Base-by-base conservation (phyloP, 2,888 invertebrate species). In the Phaedon cochleariae region DNA sequence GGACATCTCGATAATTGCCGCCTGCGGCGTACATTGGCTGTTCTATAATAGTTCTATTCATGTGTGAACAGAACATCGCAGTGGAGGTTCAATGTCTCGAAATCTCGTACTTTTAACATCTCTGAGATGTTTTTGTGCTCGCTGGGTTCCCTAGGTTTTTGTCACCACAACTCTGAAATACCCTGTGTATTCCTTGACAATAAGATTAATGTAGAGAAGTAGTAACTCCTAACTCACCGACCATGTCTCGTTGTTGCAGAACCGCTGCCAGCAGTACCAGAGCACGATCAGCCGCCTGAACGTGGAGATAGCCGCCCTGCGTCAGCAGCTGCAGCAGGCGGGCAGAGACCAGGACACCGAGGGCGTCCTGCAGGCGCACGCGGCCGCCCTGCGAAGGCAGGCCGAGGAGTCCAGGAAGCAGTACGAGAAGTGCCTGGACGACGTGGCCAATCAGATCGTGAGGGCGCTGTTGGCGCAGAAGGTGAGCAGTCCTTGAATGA, bases 391-490 rank as follows among this genome's bases (percentile, higher is more conserved):
- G 71, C 87, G 87, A 53, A 82, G 88, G 67, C 89, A 90, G 80
- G 88, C 88, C 61, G 89, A 90, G 78, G 87, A 87, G 66, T 89
- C 90, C 73, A 84, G 90, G 67, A 86, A 89, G 69, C 92, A 93
- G 77, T 94, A 94, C 84, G 92, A 94, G 84, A 85, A 90, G 77
- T 88, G 93, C 82, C 84, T 94, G 77, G 92, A 94, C 85, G 91
- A 94, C 84, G 92, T 94, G 70, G 94, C 92, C 67, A 92, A 92
- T 82, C 92, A 92, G 81, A 92, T 93, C 72, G 92, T 94, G 64
- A 89, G 92, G 75, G 94, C 94, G 55, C 86, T 94, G 70, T 88
- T 94, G 73, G 91, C 92, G 54, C 94, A 94, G 86, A 94, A 94
- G 90, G 93, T 93, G 82, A 75, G 61, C 20, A 10, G 15, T 41